Conservation (phyloP, 2,113 vertebrate genomes). For the Micronycteris hirsuta region DNA sequence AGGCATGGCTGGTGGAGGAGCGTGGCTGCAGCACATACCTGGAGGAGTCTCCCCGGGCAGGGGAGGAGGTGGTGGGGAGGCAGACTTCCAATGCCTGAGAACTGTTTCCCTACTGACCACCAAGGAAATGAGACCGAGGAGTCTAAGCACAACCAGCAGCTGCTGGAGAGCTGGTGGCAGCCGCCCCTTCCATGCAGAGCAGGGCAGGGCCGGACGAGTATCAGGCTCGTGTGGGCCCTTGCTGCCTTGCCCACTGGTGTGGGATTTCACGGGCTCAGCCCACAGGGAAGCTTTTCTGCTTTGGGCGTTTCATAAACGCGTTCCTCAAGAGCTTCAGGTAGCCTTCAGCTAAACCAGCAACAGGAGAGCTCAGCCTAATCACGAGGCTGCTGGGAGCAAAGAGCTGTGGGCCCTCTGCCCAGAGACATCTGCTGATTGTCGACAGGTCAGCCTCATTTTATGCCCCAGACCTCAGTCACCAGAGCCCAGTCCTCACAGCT, state of each 20-base stretch:
- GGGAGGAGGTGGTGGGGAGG: background rate
- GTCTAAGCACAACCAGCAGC: background rate
- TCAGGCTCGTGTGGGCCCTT: accelerated
- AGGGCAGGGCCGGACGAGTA: accelerated
- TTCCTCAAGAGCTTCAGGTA: background rate
- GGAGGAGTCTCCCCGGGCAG: background rate
- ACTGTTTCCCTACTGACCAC: background rate
- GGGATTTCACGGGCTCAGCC: background rate
- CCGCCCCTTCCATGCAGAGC: background rate
- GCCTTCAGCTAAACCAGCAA: background rate
- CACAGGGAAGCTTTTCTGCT: background rate
- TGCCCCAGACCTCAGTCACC: background rate
- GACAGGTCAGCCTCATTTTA: background rate
- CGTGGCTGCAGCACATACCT: slow-evolving; percentile 8
- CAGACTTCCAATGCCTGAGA: slow-evolving; percentile 6
- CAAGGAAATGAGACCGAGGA: background rate
- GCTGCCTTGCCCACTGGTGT: background rate
- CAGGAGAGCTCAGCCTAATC: background rate
- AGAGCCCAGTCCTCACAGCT: background rate
- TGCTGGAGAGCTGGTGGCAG: background rate
- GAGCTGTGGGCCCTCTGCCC: background rate
- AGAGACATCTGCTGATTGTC: background rate
- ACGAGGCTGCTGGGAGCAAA: background rate
- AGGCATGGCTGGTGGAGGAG: background rate
- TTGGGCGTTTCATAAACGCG: background rate